A percentile compares a stretch with the other conserved stretches of the same genome.
These are phyloP conservation scores for Antheraea yamamai DNA, from an alignment of 2,888 invertebrate species.

Conservation along the genomic window DNA sequence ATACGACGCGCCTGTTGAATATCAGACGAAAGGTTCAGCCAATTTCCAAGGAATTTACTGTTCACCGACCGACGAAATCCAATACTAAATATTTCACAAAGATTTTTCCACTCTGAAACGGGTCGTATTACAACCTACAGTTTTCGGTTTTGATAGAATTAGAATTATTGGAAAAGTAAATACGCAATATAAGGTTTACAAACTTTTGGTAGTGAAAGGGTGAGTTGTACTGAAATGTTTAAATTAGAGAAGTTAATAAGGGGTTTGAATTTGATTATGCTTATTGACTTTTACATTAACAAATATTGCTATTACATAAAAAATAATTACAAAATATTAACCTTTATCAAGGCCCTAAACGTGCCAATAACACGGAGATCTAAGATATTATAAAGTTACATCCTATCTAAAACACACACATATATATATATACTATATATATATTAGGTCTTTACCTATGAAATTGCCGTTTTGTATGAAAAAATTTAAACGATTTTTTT, in stretches of 20 bases:
- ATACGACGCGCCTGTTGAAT: constrained; percentile 14
- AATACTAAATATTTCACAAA: constrained; percentile 10
- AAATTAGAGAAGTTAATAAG: neutral
- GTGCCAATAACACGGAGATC: too few species aligned
- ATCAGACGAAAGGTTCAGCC: constrained; percentile 12
- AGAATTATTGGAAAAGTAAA: constrained; percentile 10
- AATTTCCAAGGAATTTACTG: constrained; percentile 12
- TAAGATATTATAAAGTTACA: too few species aligned
- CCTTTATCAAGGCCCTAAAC: too few species aligned
- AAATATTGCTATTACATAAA: too few species aligned
- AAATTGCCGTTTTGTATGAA: too few species aligned
- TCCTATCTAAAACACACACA: too few species aligned
- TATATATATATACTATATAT: too few species aligned
- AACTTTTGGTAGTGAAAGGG: constrained; percentile 9
- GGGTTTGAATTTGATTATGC: neutral
- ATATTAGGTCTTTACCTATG: too few species aligned
- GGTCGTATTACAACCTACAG: neutral
- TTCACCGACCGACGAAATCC: constrained; percentile 8
- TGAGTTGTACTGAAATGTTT: neutral
- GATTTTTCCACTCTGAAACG: constrained; percentile 12
- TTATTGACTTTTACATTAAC: neutral
- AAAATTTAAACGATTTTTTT: too few species aligned
- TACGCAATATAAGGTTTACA: neutral
- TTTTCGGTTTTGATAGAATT: constrained; percentile 1
- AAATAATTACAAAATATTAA: too few species aligned